Evolutionary conservation across 2,797 vertebrate genomes (phyloP).

Genomic region (Eulemur coronatus): DNA sequence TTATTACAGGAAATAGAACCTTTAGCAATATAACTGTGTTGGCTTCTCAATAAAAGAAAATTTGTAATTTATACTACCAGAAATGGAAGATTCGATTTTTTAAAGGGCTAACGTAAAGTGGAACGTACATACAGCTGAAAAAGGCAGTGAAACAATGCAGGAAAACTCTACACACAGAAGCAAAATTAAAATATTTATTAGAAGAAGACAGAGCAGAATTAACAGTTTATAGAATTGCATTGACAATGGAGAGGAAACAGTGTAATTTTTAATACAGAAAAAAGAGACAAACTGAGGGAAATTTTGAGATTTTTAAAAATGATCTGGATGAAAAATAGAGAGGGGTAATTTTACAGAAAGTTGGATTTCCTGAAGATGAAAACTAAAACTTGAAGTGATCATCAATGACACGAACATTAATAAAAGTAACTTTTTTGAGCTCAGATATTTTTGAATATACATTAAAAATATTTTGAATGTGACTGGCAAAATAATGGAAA

Average conservation of each 20-base stretch:
- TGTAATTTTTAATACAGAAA: not conserved
- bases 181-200: not conserved
- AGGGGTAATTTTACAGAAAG: not conserved
- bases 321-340: not conserved
- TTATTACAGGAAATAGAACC: not conserved
- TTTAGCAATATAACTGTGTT: not conserved
- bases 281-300: not conserved
- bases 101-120: not conserved
- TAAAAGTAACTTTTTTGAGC: not conserved
- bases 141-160: not conserved
- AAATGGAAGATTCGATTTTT: not conserved
- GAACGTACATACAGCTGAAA: not conserved
- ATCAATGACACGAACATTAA: not conserved
- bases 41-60: not conserved
- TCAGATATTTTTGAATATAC: not conserved
- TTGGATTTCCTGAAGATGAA: not conserved
- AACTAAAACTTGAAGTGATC: not conserved
- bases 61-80: not conserved
- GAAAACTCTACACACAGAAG: not conserved
- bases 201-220: not conserved
- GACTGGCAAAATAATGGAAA: not conserved
- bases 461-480: constrained; percentile 11
- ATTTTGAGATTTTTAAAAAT: not conserved
- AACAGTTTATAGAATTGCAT: not conserved
- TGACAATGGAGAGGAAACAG: not conserved